These are phyloP conservation scores for Drosophila quadrilineata DNA, from an alignment of 1,140 invertebrate species.

Conservation along the genomic window DNA sequence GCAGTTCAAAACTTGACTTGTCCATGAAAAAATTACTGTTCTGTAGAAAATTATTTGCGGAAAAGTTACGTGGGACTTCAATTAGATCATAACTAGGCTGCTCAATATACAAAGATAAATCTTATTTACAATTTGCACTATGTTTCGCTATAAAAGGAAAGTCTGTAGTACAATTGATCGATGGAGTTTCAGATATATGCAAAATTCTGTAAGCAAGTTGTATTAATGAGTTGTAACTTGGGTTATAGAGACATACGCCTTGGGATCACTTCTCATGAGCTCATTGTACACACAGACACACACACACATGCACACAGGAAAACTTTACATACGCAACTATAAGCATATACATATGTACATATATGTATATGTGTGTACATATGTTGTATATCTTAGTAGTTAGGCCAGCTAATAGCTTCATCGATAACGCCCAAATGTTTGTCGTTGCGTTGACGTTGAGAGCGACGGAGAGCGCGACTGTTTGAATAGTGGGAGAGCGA, in stretches of 20 bases:
- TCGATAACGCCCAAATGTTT: slow-evolving; percentile 38
- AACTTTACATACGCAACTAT: background rate
- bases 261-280: slow-evolving; percentile 45
- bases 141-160: too few relatives aligned
- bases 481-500: background rate
- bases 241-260: slow-evolving; percentile 9
- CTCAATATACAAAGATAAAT: too few relatives aligned
- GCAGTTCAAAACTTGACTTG: too few relatives aligned
- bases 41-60: too few relatives aligned
- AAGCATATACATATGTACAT: background rate
- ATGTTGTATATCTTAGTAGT: slow-evolving; percentile 22
- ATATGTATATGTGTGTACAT: slow-evolving; percentile 17
- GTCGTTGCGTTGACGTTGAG: slow-evolving; percentile 12
- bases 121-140: too few relatives aligned
- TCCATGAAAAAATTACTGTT: too few relatives aligned
- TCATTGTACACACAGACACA: slow-evolving; percentile 16
- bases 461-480: background rate
- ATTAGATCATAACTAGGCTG: too few relatives aligned
- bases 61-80: too few relatives aligned
- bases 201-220: background rate
- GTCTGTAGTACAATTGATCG: background rate
- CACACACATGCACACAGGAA: slow-evolving; percentile 12
- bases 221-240: background rate
- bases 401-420: slow-evolving; percentile 42
- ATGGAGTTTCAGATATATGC: background rate